Conservation (phyloP, 2,113 vertebrate genomes). For the Rhabdornis inornatus region DNA sequence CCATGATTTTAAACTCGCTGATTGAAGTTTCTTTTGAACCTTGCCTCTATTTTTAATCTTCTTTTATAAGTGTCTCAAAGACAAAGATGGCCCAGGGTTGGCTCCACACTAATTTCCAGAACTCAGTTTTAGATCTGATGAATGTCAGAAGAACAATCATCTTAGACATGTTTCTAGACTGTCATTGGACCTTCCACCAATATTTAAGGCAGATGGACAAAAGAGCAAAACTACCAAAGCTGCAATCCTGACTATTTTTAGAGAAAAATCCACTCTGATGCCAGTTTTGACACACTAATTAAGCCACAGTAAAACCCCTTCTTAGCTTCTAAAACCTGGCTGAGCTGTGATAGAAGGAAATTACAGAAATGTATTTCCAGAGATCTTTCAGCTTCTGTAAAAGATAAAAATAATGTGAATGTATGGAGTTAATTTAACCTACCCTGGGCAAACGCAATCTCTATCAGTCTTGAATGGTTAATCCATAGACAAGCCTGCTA, state of each 20-base stretch:
- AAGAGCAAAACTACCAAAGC: neutral
- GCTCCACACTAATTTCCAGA: neutral
- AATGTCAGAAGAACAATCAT: neutral
- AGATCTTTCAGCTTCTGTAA: neutral
- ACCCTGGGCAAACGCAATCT: neutral
- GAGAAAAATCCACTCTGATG: neutral
- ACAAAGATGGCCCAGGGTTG: neutral
- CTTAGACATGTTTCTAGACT: neutral
- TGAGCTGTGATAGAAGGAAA: neutral
- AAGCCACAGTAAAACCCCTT: neutral
- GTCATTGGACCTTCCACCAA: neutral
- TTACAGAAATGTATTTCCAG: neutral
- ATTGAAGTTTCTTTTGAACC: neutral
- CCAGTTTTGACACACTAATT: neutral
- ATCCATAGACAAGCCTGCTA: slow-evolving; percentile 15
- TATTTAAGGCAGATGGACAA: neutral
- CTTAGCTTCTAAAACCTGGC: neutral
- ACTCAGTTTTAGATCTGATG: neutral
- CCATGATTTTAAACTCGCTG: neutral
- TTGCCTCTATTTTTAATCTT: neutral
- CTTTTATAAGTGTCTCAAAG: neutral
- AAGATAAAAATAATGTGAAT: neutral
- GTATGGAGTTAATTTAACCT: neutral
- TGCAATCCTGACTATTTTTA: neutral
- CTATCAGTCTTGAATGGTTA: slow-evolving; percentile 13